Evolutionary conservation across 2,113 vertebrate species (phyloP), one percentile per base, ranked within the genome.

Genomic region (Python bivittatus): DNA sequence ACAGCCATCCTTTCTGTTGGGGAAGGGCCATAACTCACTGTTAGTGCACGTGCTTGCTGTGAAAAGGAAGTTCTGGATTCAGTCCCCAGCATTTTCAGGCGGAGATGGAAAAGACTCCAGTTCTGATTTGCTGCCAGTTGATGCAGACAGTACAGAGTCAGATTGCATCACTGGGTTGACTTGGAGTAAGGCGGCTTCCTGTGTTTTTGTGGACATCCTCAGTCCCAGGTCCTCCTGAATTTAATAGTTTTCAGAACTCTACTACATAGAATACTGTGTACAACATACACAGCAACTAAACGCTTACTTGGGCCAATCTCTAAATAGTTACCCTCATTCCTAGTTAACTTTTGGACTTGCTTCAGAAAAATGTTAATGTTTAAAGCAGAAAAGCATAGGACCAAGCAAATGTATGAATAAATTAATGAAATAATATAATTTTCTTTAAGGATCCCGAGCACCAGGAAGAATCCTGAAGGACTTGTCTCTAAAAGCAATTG

Each of bases 391-490:
- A n/a, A 29, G 29, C 27, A n/a, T 53, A 17, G 25, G 33, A n/a
- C 48, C 44, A 68, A 44, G 60, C 48, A 53, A 68, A 13, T 25
- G 27, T 44, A 61, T 60, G 15, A 79, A 42, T 0, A 42, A 42
- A 38, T 79, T 42, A 79, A 79, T 79, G 72, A 79, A 42, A 22
- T 79, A 22, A 42, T 10, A 22, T 42, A 6, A 22, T 79, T 42
- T 9, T 48, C 10, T 84, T 54, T 83, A 95, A 99, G 99, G 95
- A 98, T 99, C 86, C 97, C 99, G 23, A 96, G 98, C 90, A 95
- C 97, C 10, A 98, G 96, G 97, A 99, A 98, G 96, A 98, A 97
- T 94, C 92, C 94, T 0, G 98, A 98, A 20, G 97, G 95, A 0
- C 93, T 97, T 10, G 2, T 94, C 86, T 94, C 96, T 93, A 98